These are phyloP conservation scores for Drosophila mimetica DNA, from an alignment of 2,888 invertebrate species.

Conservation along the genomic window DNA sequence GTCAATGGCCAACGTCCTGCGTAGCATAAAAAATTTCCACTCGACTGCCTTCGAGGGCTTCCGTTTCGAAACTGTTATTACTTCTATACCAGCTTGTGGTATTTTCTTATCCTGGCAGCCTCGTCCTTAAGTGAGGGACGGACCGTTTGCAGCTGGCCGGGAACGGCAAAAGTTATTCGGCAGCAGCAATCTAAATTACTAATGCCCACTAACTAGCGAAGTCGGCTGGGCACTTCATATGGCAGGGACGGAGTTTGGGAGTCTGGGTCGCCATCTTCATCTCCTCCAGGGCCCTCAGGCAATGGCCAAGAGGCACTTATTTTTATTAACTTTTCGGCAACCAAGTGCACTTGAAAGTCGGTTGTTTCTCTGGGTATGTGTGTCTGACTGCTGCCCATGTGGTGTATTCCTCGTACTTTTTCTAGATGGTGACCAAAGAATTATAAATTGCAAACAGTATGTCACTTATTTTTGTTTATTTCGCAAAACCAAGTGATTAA, in stretches of 20 bases:
- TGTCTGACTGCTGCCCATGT: constrained; percentile 14
- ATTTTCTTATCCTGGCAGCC: constrained; percentile 41
- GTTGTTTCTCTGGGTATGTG: constrained; percentile 18
- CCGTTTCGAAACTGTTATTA: constrained; percentile 50
- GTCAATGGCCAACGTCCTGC: constrained; percentile 51
- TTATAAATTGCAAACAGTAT: constrained; percentile 45
- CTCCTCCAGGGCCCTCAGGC: constrained; percentile 41
- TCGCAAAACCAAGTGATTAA: neutral
- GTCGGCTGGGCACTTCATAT: constrained; percentile 37
- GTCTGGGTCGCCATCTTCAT: constrained; percentile 16
- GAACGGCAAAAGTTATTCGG: constrained; percentile 47
- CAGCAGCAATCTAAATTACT: constrained; percentile 67
- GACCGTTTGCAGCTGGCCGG: constrained; percentile 55
- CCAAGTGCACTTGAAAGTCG: constrained; percentile 69
- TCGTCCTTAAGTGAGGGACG: constrained; percentile 30
- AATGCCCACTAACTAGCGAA: constrained; percentile 48
- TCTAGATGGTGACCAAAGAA: constrained; percentile 38
- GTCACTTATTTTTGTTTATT: neutral
- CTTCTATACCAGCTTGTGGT: constrained; percentile 55
- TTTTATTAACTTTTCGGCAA: constrained; percentile 76
- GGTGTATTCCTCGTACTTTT: constrained; percentile 19
- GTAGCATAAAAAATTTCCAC: constrained; percentile 51
- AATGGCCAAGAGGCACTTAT: constrained; percentile 73
- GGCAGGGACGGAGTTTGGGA: constrained; percentile 24
- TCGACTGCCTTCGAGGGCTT: constrained; percentile 43